Percentiles rank a stretch among this genome's conserved stretches.
phyloP scores from a whole-genome alignment of 2,797 vertebrate genomes.

The Sebastes oblongus region DNA sequence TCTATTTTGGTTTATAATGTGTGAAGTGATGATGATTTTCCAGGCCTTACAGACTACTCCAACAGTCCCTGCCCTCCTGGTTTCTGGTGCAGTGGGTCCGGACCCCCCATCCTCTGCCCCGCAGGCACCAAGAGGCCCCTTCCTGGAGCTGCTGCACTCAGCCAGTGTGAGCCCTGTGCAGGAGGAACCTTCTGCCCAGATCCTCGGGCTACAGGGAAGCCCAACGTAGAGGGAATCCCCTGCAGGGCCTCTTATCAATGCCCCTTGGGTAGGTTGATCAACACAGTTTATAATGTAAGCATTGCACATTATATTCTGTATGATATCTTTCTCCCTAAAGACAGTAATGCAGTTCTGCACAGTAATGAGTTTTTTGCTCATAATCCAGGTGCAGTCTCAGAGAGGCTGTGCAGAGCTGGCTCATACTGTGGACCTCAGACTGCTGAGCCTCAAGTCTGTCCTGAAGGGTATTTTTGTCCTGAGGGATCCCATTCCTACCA shows the following conservation, averaged over 20 bases:
- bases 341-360: neutral
- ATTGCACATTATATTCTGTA: neutral
- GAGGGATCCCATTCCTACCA: constrained; percentile 85
- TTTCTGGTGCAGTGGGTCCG: constrained; percentile 90
- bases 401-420: constrained; percentile 86
- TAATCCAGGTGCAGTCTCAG: constrained; percentile 84
- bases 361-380: constrained; percentile 1
- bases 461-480: constrained; percentile 88
- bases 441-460: constrained; percentile 83
- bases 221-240: constrained; percentile 84
- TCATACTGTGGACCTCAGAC: constrained; percentile 86
- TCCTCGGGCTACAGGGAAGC: constrained; percentile 73
- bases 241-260: constrained; percentile 89
- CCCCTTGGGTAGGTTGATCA: constrained; percentile 79
- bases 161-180: constrained; percentile 85
- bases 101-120: constrained; percentile 85
- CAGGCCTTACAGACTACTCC: constrained; percentile 80
- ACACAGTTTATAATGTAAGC: neutral
- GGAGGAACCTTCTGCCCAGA: constrained; percentile 89
- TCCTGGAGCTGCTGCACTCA: constrained; percentile 82
- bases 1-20: neutral
- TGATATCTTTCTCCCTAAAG: neutral
- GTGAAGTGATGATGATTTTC: constrained; percentile 2
- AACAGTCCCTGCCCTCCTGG: constrained; percentile 87
- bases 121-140: constrained; percentile 85